phyloP scores from a whole-genome alignment of 2,113 vertebrate species.

The Rhizomys pruinosus region DNA sequence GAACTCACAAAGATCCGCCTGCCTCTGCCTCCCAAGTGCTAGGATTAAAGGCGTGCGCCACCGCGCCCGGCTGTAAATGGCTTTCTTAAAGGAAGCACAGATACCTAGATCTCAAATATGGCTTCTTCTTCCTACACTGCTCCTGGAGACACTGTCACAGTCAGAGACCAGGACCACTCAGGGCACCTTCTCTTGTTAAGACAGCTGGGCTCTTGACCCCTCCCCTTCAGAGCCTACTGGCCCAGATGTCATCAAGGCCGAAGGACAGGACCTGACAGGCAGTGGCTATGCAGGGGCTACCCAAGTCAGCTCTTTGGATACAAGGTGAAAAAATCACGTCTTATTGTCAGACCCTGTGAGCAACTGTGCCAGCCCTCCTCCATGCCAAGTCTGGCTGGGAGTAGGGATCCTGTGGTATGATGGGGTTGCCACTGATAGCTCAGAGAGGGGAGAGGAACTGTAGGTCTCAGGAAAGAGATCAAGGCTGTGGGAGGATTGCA shows the following conservation, averaged over 20 bases:
- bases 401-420: background rate
- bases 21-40: no score
- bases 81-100: background rate
- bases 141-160: background rate
- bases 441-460: background rate
- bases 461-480: background rate
- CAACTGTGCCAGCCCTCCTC: rapidly evolving
- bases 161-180: background rate
- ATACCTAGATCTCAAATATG: background rate
- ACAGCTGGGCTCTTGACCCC: background rate
- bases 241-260: background rate
- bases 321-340: background rate
- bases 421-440: background rate
- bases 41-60: no score
- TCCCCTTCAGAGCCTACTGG: background rate
- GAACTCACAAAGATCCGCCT: no score
- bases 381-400: background rate
- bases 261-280: background rate
- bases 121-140: background rate
- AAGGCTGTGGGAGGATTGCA: background rate
- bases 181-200: background rate
- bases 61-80: no score
- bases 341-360: background rate
- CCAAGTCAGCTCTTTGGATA: background rate
- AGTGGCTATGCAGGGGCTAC: background rate